phyloP scores from a whole-genome alignment of 2,797 vertebrate genomes.

The Labroides dimidiatus region DNA sequence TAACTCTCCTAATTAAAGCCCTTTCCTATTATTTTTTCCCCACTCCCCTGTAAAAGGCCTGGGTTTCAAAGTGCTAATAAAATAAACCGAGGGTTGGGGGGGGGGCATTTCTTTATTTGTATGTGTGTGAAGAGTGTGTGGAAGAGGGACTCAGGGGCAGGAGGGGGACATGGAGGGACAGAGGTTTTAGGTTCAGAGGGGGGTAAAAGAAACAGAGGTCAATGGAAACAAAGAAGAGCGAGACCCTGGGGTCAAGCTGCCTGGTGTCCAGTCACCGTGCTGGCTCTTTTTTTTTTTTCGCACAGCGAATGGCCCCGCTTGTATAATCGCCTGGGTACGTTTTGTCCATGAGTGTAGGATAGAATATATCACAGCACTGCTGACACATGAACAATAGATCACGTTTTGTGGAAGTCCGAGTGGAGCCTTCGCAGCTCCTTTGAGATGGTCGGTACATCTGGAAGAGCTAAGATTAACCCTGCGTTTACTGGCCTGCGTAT shows the following conservation, averaged over 20 bases:
- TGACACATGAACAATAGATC: slow-evolving; percentile 85
- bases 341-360: slow-evolving; percentile 79
- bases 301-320: slow-evolving; percentile 66
- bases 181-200: slow-evolving; percentile 80
- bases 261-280: slow-evolving; percentile 82
- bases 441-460: slow-evolving; percentile 73
- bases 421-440: slow-evolving; percentile 62
- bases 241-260: slow-evolving; percentile 82
- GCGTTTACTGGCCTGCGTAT: slow-evolving; percentile 55
- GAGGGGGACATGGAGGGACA: slow-evolving; percentile 48
- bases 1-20: slow-evolving; percentile 79
- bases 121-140: slow-evolving; percentile 72
- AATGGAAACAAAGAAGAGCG: slow-evolving; percentile 81
- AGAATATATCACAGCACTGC: slow-evolving; percentile 81
- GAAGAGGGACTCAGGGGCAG: slow-evolving; percentile 46
- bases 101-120: slow-evolving; percentile 77
- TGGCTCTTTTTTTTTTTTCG: slow-evolving; percentile 66
- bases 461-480: slow-evolving; percentile 74
- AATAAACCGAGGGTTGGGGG: slow-evolving; percentile 76
- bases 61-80: slow-evolving; percentile 83
- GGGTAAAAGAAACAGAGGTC: slow-evolving; percentile 82
- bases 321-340: slow-evolving; percentile 80
- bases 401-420: slow-evolving; percentile 76
- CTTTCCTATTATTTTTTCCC: slow-evolving; percentile 71
- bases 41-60: slow-evolving; percentile 69